These are phyloP conservation scores for Epizoanthus ramosus DNA, from an alignment of 92 coral and sea anemone species.

Conservation along the genomic window DNA sequence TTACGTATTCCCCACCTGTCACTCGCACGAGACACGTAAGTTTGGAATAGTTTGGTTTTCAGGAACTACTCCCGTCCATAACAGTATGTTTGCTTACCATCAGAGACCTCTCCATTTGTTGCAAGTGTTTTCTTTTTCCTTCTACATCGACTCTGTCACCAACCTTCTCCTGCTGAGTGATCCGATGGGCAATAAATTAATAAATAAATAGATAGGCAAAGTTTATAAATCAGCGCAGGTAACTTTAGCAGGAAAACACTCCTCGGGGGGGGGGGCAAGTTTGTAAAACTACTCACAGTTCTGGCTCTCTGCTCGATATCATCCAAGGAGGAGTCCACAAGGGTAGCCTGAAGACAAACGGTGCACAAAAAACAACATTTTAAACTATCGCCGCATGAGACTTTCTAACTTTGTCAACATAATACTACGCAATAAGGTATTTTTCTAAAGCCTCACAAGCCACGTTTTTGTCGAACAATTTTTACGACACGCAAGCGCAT, in stretches of 20 bases:
- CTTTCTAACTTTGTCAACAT: neutral
- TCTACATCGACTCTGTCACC: slow-evolving; percentile 55
- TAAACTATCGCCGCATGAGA: neutral
- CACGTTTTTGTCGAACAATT: too few relatives aligned
- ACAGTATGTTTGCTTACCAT: slow-evolving; percentile 56
- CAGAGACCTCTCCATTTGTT: slow-evolving; percentile 80
- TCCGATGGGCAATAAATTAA: neutral
- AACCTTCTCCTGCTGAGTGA: slow-evolving; percentile 69
- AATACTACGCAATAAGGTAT: too few relatives aligned
- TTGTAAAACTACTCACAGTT: slow-evolving; percentile 41
- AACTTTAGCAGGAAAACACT: neutral
- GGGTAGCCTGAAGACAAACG: slow-evolving; percentile 64
- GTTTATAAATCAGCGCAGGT: too few relatives aligned
- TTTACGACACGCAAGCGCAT: too few relatives aligned
- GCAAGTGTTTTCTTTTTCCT: slow-evolving; percentile 65
- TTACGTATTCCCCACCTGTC: too few relatives aligned
- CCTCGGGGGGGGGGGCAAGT: too few relatives aligned
- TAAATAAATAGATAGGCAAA: neutral
- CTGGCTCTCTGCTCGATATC: slow-evolving; percentile 83
- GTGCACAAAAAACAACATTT: neutral
- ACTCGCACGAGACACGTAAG: too few relatives aligned
- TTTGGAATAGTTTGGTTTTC: too few relatives aligned
- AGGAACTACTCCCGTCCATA: too few relatives aligned
- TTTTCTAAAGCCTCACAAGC: too few relatives aligned
- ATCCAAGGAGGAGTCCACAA: slow-evolving; percentile 85